These are phyloP conservation scores for Erpobdella octoculata DNA, from an alignment of 2,888 invertebrate species.

Conservation along the genomic window DNA sequence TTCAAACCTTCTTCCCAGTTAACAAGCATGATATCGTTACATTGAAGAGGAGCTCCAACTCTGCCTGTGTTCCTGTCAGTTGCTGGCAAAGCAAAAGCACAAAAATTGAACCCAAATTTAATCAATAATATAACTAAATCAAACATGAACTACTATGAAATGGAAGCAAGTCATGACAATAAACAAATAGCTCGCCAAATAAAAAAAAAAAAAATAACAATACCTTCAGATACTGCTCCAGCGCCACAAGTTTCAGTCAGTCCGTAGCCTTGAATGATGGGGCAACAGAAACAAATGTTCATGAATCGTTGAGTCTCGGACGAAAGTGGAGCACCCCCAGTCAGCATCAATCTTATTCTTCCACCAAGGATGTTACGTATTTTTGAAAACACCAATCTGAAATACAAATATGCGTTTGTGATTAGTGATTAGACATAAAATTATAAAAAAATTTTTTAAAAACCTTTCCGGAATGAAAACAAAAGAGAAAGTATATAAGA, in stretches of 20 bases:
- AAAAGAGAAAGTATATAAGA: not conserved
- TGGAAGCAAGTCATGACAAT: too few species aligned
- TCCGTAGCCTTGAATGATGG: constrained; percentile 87
- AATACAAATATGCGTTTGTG: not conserved
- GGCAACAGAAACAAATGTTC: constrained; percentile 79
- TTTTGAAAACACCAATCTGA: constrained; percentile 60
- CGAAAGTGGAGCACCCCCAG: constrained; percentile 89
- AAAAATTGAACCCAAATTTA: too few species aligned
- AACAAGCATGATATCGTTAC: constrained; percentile 73
- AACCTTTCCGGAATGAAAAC: not conserved
- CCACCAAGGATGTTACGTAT: constrained; percentile 72
- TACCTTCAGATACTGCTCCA: constrained; percentile 58
- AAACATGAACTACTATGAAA: too few species aligned
- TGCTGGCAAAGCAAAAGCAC: too few species aligned
- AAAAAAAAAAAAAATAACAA: constrained; percentile 14
- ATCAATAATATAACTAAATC: too few species aligned
- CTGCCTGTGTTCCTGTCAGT: constrained; percentile 69
- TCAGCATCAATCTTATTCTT: constrained; percentile 73
- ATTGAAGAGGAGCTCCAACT: constrained; percentile 78
- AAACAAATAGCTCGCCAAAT: not conserved
- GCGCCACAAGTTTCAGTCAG: constrained; percentile 93
- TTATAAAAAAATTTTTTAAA: not conserved
- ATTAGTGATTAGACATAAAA: not conserved
- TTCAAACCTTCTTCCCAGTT: constrained; percentile 77
- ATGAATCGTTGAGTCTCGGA: constrained; percentile 91